These are phyloP conservation scores for Dasypolia templi DNA, from an alignment of 2,888 invertebrate species.

Conservation along the genomic window DNA sequence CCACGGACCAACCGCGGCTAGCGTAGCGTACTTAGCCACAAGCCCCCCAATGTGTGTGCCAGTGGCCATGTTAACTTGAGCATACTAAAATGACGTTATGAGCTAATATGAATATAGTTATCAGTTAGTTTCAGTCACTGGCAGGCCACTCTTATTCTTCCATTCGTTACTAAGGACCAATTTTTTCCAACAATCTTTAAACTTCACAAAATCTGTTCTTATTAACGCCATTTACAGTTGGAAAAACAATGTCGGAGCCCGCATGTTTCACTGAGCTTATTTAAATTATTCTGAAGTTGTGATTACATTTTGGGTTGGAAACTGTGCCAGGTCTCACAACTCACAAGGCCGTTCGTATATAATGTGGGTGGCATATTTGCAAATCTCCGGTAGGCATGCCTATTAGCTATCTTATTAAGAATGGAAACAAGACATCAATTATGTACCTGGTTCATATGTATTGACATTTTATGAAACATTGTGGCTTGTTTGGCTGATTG, in stretches of 20 bases:
- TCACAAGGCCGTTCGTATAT: constrained; percentile 29
- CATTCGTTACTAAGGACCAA: background rate
- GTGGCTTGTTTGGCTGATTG: constrained; percentile 2
- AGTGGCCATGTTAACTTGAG: background rate
- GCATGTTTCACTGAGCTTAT: constrained; percentile 36
- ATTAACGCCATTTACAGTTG: background rate
- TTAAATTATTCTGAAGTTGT: constrained; percentile 32
- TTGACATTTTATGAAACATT: constrained; percentile 4
- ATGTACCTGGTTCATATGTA: constrained; percentile 17
- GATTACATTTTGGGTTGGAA: constrained; percentile 32
- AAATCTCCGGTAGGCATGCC: constrained; percentile 25
- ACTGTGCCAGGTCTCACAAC: constrained; percentile 16
- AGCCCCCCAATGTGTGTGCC: too few relatives aligned
- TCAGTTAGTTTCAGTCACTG: background rate
- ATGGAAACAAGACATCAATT: constrained; percentile 39
- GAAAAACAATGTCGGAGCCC: constrained; percentile 26
- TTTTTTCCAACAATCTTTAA: background rate
- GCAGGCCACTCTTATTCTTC: background rate
- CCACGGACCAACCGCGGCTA: too few relatives aligned
- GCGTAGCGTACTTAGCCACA: too few relatives aligned
- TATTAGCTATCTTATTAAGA: constrained; percentile 37
- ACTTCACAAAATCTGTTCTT: background rate
- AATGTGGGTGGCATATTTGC: constrained; percentile 51
- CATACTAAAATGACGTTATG: background rate
- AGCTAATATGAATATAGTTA: too few relatives aligned